phyloP scores from a whole-genome alignment of 2,113 vertebrate species.

The Neopipo cinnamomea region DNA sequence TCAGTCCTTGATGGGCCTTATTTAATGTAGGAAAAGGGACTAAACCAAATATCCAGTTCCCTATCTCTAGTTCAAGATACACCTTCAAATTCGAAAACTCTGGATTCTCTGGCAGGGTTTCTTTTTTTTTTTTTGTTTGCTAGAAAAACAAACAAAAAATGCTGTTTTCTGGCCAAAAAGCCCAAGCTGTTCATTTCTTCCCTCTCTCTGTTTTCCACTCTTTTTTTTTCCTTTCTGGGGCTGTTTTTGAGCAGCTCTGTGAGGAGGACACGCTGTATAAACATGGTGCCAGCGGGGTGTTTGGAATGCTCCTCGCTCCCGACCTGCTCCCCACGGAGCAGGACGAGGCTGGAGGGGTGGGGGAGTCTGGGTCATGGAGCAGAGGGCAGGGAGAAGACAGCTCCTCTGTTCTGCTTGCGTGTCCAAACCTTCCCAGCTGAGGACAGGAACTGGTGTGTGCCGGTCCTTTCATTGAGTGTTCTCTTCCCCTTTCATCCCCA shows the following conservation, averaged over 20 bases:
- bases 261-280: conserved; percentile 53
- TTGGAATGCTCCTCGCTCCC: conserved; percentile 41
- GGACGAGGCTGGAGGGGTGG: conserved; percentile 15
- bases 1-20: not conserved
- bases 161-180: conserved; percentile 27
- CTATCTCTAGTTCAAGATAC: not conserved
- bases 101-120: not conserved
- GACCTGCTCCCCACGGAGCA: not conserved
- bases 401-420: conserved; percentile 33
- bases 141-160: conserved; percentile 29
- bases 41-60: not conserved
- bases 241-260: conserved; percentile 31
- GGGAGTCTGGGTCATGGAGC: conserved; percentile 44
- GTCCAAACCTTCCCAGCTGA: conserved; percentile 55
- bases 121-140: not conserved
- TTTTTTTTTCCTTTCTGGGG: not conserved
- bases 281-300: conserved; percentile 41
- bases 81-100: conserved; percentile 11
- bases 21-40: conserved; percentile 33
- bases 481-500: conserved; percentile 39
- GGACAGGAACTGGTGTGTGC: not conserved
- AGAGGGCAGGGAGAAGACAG: conserved; percentile 44
- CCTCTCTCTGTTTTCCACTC: not conserved
- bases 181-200: conserved; percentile 6
- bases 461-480: conserved; percentile 2